A percentile compares a stretch with the other conserved stretches of the same genome.
These are phyloP conservation scores for Mycteria americana DNA, from an alignment of 2,797 vertebrate genomes.

Conservation along the genomic window DNA sequence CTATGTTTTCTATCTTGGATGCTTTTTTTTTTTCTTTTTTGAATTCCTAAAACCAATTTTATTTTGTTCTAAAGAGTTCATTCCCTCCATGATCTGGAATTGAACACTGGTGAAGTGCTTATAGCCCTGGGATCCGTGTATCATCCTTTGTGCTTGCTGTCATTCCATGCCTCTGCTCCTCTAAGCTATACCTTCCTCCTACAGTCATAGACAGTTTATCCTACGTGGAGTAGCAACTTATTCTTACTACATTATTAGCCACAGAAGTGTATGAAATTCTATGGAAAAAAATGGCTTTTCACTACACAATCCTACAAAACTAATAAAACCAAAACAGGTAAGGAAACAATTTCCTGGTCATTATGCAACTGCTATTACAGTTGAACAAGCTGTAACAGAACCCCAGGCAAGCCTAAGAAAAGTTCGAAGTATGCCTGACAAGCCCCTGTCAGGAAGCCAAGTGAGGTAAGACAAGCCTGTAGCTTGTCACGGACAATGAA, in stretches of 20 bases:
- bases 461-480: background rate
- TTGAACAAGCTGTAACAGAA: background rate
- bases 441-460: background rate
- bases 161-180: background rate
- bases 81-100: background rate
- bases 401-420: background rate
- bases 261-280: background rate
- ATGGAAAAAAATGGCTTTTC: background rate
- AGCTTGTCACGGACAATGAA: background rate
- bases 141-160: background rate
- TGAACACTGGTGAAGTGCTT: background rate
- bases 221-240: background rate
- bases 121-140: background rate
- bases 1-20: background rate
- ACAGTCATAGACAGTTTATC: background rate
- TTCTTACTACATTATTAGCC: background rate
- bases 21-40: background rate
- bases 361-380: background rate
- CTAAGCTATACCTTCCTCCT: background rate
- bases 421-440: background rate
- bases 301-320: background rate
- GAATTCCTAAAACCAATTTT: background rate
- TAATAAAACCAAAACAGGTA: background rate
- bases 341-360: background rate
- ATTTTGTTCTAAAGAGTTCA: background rate